phyloP scores from a whole-genome alignment of 2,797 vertebrate species.

The Florisuga fusca region DNA sequence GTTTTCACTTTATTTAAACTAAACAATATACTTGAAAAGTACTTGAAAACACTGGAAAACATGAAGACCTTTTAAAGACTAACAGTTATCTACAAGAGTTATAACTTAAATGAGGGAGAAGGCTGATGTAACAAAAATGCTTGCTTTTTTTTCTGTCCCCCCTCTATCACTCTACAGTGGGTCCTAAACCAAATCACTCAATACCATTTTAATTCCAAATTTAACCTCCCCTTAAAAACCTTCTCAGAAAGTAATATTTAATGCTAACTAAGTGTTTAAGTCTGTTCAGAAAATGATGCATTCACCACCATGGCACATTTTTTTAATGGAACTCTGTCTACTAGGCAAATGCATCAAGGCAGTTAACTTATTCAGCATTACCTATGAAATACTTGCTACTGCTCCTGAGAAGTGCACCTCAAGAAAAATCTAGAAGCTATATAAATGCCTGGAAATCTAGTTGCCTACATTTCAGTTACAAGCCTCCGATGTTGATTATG shows the following conservation, averaged over 20 bases:
- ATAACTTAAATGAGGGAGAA: neutral
- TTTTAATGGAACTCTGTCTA: neutral
- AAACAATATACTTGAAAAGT: neutral
- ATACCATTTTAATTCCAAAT: neutral
- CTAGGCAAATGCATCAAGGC: neutral
- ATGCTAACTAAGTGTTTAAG: neutral
- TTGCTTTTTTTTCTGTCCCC: no score
- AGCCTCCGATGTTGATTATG: neutral
- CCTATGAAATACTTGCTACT: neutral
- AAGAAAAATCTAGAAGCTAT: neutral
- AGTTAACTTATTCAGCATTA: neutral
- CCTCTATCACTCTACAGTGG: neutral
- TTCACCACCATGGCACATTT: neutral
- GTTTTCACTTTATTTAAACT: neutral
- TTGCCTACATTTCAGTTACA: neutral
- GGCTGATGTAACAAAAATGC: neutral
- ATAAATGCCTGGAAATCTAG: neutral
- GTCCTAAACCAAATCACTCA: neutral
- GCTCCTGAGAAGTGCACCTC: neutral
- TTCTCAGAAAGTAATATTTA: neutral
- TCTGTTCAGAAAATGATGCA: neutral
- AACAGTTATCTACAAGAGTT: neutral
- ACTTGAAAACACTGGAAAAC: neutral
- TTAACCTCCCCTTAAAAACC: neutral
- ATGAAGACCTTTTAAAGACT: neutral